Evolutionary conservation across 2,888 invertebrate genomes (phyloP).

Genomic region (Lycia hirtaria): DNA sequence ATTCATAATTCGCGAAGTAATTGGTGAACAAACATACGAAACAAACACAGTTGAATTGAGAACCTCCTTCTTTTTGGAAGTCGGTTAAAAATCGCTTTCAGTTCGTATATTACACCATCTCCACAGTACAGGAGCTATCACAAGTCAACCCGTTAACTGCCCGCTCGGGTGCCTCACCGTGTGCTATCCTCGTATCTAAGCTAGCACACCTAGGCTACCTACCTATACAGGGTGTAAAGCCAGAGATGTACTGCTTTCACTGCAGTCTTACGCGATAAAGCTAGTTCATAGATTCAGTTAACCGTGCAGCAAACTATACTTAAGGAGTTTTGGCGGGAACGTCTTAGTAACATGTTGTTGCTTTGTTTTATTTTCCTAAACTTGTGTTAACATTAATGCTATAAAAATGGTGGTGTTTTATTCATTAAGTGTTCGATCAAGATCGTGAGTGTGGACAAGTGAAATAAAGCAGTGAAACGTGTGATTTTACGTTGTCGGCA

Average conservation of each 20-base stretch:
- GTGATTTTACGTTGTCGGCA: too few species aligned
- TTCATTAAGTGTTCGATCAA: too few species aligned
- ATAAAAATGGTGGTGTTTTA: too few species aligned
- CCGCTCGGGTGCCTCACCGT: constrained; percentile 31
- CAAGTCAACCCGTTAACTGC: constrained; percentile 41
- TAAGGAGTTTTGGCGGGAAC: too few species aligned
- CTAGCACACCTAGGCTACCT: background rate
- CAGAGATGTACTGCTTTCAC: background rate
- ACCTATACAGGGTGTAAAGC: background rate
- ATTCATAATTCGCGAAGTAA: too few species aligned
- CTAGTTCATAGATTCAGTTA: background rate
- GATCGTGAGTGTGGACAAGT: too few species aligned
- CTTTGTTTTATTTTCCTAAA: background rate
- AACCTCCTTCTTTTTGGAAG: too few species aligned
- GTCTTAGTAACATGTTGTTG: too few species aligned
- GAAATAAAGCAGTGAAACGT: too few species aligned
- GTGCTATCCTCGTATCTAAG: constrained; percentile 5
- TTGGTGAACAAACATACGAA: too few species aligned
- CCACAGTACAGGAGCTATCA: constrained; percentile 36
- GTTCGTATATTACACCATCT: background rate
- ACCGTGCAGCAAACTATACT: background rate
- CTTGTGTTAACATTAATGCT: too few species aligned
- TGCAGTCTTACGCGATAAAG: background rate
- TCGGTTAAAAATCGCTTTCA: background rate
- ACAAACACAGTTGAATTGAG: too few species aligned